Evolutionary conservation across 2,888 invertebrate species (phyloP), one percentile per base, ranked within the genome.

Genomic region (Metopia argyrocephala): DNA sequence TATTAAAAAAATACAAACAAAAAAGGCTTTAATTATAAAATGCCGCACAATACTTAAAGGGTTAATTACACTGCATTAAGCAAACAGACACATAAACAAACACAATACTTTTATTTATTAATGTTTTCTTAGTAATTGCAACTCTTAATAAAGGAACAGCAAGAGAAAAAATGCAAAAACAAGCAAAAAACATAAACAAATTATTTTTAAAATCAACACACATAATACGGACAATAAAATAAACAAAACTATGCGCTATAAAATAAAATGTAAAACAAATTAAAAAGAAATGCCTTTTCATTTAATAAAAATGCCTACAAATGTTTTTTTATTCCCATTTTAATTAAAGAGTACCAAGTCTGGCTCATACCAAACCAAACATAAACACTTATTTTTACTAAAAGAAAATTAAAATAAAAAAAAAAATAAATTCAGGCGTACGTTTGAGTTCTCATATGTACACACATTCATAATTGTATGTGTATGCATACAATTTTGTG

Each of bases 281-380:
- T n/a, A 50, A 54, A 54, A n/a, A 65, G 46, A 38, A 66, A 25
- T 20, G 66, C 59, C 59, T 74, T 73, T 57, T 57, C 20, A 31
- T 50, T 12, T 15, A 56, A 80, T 66, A 69, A 69, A 80, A 76
- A 45, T 76, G 76, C 64, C 71, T 68, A 38, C 38, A 38, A 38
- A 3, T 64, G 65, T 66, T 73, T 15, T 46, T 46, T 27, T 66
- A 65, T 73, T 80, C 80, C 76, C 76, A 73, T 80, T 76, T 80
- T 80, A 80, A 80, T 76, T 80, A 80, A 80, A 80, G 68, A 57
- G 23, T 64, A 66, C 23, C 68, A 66, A 69, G 52, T 71, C 64
- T 38, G 23, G 0, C 6, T 15, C 57, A 5, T 20, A 50, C 50
- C 31, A 48, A 20, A 64, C 27, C 0, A 50, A 15, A 4, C 20